phyloP scores from a whole-genome alignment of 2,113 vertebrate genomes.

The Entomyzon cyanotis region DNA sequence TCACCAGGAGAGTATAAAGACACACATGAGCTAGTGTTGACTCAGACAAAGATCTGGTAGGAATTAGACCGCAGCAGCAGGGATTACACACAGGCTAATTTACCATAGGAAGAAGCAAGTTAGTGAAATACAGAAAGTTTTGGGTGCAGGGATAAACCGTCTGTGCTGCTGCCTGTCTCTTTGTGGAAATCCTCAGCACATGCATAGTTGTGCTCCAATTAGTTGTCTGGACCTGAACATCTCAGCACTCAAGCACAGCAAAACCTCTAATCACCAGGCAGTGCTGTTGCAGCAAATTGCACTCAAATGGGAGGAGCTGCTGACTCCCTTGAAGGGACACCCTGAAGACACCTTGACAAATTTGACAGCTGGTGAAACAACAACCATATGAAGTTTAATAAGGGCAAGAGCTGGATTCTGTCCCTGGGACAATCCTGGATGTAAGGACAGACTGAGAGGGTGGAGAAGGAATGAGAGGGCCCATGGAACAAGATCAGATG shows the following conservation, averaged over 20 bases:
- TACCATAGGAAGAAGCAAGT: not conserved
- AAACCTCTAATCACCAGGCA: not conserved
- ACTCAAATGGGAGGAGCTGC: not conserved
- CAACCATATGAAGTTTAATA: not conserved
- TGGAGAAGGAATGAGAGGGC: not conserved
- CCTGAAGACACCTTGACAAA: not conserved
- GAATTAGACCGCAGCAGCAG: not conserved
- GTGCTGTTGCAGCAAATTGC: not conserved
- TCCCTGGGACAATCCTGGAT: not conserved
- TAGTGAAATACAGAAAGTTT: not conserved
- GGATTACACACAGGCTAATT: not conserved
- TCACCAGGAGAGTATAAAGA: not conserved
- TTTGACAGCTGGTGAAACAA: not conserved
- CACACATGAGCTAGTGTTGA: not conserved
- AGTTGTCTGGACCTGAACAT: not conserved
- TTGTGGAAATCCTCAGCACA: not conserved
- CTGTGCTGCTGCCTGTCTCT: not conserved
- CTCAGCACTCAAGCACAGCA: not conserved
- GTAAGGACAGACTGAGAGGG: not conserved
- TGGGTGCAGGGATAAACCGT: not conserved
- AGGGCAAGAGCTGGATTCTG: not conserved
- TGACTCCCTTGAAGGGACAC: not conserved
- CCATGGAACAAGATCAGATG: not conserved
- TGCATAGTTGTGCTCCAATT: not conserved
- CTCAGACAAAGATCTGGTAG: not conserved